Evolutionary conservation across 2,888 invertebrate genomes (phyloP).

Genomic region (Nomada hirtipes): DNA sequence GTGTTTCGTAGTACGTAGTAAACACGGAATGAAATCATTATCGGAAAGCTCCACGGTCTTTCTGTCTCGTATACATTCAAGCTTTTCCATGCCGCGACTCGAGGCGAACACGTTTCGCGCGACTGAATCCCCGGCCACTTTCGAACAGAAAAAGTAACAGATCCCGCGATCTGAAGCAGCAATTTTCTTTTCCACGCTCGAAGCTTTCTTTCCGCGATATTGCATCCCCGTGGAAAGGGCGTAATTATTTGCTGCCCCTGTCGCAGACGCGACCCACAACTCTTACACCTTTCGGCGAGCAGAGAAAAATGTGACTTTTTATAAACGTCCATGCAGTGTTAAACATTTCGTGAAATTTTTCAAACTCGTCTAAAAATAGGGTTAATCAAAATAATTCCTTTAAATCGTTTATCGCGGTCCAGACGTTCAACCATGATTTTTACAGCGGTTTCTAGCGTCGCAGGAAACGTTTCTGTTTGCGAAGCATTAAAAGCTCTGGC

Average conservation of each 20-base stretch:
- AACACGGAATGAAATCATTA: slow-evolving; percentile 21
- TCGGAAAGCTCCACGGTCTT: slow-evolving; percentile 5
- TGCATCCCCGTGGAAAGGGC: neutral
- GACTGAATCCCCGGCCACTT: slow-evolving; percentile 1
- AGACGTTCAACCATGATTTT: too few relatives aligned
- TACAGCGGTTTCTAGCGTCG: neutral
- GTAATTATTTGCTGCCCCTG: neutral
- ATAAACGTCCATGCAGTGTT: neutral
- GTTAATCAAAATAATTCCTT: neutral
- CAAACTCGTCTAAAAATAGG: too few relatives aligned
- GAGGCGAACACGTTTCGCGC: slow-evolving; percentile 7
- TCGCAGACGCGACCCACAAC: neutral
- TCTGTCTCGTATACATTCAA: neutral
- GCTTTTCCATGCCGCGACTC: neutral
- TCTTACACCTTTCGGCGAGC: too few relatives aligned
- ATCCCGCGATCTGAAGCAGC: slow-evolving; percentile 31
- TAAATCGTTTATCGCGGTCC: neutral
- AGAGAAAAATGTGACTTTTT: neutral
- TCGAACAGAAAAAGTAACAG: neutral
- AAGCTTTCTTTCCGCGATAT: neutral
- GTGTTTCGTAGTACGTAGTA: neutral
- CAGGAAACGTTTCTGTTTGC: slow-evolving; percentile 10
- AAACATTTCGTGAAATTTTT: neutral
- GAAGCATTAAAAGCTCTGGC: neutral
- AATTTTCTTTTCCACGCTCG: slow-evolving; percentile 22